Evolutionary conservation across 2,888 invertebrate species (phyloP), one percentile per base, ranked within the genome.

Genomic region (Aquatica leii): DNA sequence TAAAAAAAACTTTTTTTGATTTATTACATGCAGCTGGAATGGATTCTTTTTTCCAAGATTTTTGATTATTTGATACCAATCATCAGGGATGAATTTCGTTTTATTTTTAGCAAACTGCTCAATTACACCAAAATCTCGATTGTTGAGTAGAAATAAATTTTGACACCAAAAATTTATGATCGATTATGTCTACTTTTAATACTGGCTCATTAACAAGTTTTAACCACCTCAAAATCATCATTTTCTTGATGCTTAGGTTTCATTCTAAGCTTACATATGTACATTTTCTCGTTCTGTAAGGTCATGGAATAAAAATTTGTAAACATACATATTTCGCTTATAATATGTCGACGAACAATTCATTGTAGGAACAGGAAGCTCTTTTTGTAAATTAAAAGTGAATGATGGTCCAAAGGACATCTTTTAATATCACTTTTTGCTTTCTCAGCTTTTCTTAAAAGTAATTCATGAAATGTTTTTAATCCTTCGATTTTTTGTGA

Each of bases 211-310:
- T 24, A 24, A 6, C 24, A 6, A 51, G 20, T 31, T 62, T 62
- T n/a, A 62, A 20, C 50, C 48, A 43, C 6, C 21, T 9, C 35
- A 62, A 57, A 24, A 40, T 6, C 20, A 11, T 9, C 18, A 21
- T 66, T 63, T 18, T 59, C 74, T 70, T 52, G 73, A 76, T 52
- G 71, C 74, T 58, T 51, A 69, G 15, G 72, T 72, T 71, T 77
- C 76, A 64, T 74, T 69, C 75, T 74, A 76, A 46, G 65, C 68
- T 60, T 75, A 73, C 24, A 48, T 51, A 73, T 74, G 74, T 50
- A 69, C 66, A 48, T 61, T 69, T 66, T 64, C 66, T 59, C 69
- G 53, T 46, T 68, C 62, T 57, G 68, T 63, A 63, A 74, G 69
- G 65, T 66, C 63, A 68, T 72, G 73, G 37, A 70, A 53, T 55